Evolutionary conservation across 1,140 invertebrate species (phyloP).

Genomic region (Drosophila mauritiana): DNA sequence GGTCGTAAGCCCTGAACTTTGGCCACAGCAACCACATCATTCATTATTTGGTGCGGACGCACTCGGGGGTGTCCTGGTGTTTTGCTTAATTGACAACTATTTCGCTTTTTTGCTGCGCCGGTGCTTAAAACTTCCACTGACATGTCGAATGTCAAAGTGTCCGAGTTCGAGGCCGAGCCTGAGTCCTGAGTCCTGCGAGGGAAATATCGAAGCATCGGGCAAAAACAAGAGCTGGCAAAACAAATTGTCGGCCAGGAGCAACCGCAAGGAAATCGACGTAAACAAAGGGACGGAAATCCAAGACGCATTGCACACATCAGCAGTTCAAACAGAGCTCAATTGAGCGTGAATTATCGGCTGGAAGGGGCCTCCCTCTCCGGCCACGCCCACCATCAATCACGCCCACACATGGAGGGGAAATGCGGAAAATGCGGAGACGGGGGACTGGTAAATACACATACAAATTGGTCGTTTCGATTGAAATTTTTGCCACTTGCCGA

Average conservation of each 20-base stretch:
- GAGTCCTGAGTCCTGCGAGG: neutral
- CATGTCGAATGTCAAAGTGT: slow-evolving; percentile 74
- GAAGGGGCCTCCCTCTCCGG: slow-evolving; percentile 2
- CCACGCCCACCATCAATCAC: slow-evolving; percentile 51
- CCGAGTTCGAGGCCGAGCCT: slow-evolving; percentile 3
- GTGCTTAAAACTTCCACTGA: slow-evolving; percentile 52
- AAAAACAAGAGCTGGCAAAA: slow-evolving; percentile 14
- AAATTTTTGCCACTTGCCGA: slow-evolving; percentile 49
- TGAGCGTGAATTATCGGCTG: slow-evolving; percentile 61
- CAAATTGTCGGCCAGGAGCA: slow-evolving; percentile 36
- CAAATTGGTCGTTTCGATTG: slow-evolving; percentile 34
- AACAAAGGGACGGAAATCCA: slow-evolving; percentile 47
- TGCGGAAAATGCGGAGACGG: neutral
- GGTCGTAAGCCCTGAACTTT: slow-evolving; percentile 46
- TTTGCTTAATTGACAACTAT: slow-evolving; percentile 65
- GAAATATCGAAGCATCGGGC: neutral
- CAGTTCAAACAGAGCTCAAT: slow-evolving; percentile 61
- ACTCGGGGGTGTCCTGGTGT: slow-evolving; percentile 29
- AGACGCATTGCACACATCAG: slow-evolving; percentile 52
- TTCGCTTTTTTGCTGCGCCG: slow-evolving; percentile 42
- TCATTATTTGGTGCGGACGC: slow-evolving; percentile 38
- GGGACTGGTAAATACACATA: slow-evolving; percentile 28
- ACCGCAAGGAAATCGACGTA: slow-evolving; percentile 44
- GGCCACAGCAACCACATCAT: slow-evolving; percentile 48
- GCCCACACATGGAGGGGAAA: neutral